phyloP scores from a whole-genome alignment of 2,113 vertebrate genomes.

The Caracal caracal region DNA sequence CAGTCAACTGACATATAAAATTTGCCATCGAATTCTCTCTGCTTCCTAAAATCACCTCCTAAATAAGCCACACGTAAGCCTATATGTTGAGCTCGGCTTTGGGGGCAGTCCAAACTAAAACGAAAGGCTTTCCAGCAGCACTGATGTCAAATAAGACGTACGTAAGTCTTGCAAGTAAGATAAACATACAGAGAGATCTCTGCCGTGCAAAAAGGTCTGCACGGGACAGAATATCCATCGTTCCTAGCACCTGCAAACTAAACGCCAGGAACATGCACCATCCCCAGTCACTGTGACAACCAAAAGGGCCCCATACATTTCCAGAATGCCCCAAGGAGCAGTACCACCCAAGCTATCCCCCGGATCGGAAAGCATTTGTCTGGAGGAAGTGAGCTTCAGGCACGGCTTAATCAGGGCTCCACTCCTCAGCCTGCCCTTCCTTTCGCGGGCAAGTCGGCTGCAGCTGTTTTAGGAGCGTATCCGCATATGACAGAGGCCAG shows the following conservation, averaged over 20 bases:
- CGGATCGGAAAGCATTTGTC: neutral
- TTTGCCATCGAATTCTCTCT: neutral
- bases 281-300: neutral
- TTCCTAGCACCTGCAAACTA: neutral
- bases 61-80: neutral
- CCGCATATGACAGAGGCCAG: neutral
- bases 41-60: neutral
- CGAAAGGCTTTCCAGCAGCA: neutral
- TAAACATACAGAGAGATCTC: neutral
- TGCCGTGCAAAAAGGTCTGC: neutral
- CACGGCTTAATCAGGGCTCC: neutral
- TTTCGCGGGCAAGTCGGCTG: neutral
- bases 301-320: neutral
- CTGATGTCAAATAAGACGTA: neutral
- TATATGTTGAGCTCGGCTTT: neutral
- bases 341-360: neutral
- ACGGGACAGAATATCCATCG: neutral
- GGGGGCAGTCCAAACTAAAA: neutral
- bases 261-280: neutral
- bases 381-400: neutral
- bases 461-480: neutral
- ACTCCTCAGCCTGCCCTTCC: neutral
- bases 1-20: neutral
- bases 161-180: neutral
- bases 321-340: neutral